A percentile compares a stretch with the other conserved stretches of the same genome.
phyloP scores from a whole-genome alignment of 2,888 invertebrate genomes.

The Dynastes grantii region DNA sequence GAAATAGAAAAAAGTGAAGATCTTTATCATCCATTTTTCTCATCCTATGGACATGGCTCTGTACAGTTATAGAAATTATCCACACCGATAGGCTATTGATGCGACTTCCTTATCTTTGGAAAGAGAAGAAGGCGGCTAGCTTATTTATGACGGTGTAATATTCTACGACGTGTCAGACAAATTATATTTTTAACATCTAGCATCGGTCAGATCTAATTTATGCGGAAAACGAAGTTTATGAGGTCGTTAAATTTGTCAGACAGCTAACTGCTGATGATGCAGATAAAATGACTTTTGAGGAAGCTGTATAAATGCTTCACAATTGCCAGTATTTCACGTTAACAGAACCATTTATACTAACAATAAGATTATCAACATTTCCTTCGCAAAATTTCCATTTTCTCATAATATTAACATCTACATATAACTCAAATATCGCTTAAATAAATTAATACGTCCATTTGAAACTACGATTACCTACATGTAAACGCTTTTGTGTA shows the following conservation, averaged over 20 bases:
- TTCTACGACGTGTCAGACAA: conserved; percentile 13
- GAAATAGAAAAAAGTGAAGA: conserved; percentile 20
- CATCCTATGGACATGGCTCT: neutral
- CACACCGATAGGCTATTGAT: conserved; percentile 14
- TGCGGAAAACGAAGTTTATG: conserved; percentile 23
- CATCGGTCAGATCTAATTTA: conserved; percentile 28
- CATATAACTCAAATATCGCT: too few relatives aligned
- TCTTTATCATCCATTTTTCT: conserved; percentile 24
- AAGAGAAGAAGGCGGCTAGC: neutral
- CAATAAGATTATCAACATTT: too few relatives aligned
- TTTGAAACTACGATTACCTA: too few relatives aligned
- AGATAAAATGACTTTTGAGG: too few relatives aligned
- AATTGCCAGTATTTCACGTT: too few relatives aligned
- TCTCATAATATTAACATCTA: too few relatives aligned
- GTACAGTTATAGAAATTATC: conserved; percentile 37
- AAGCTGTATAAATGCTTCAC: too few relatives aligned
- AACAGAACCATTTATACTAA: too few relatives aligned
- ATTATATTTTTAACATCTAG: conserved; percentile 18
- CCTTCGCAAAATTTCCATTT: too few relatives aligned
- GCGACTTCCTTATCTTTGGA: conserved; percentile 3
- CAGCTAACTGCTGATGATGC: neutral
- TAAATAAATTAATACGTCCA: too few relatives aligned
- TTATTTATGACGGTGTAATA: conserved; percentile 10
- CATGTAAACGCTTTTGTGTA: too few relatives aligned
- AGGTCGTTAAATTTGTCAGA: conserved; percentile 31